Evolutionary conservation across 64 coral and sea anemone species (phyloP), one percentile per base, ranked within the genome.

Genomic region (Actinia equina): DNA sequence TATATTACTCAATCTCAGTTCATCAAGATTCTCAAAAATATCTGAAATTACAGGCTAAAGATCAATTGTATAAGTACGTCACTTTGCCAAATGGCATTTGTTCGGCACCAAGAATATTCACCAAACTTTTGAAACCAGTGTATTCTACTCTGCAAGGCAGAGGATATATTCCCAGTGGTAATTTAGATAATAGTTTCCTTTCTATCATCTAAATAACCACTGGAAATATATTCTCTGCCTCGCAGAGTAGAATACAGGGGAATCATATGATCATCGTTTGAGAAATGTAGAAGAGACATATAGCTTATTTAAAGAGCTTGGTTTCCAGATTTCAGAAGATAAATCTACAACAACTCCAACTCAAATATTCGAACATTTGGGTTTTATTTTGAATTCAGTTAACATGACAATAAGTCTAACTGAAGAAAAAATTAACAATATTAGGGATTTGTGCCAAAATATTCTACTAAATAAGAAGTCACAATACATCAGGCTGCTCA

Each of bases 71-170:
- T 82, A 9, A 82, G n/a, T 82, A 44, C 51, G 15, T 45, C 12
- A 44, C 30, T 8, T 4, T 82, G 16, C 19, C 79, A 43, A 43
- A 82, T 22, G 79, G 79, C 1, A 44, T 82, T 0, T 11, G 30
- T 7, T 82, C 79, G 0, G 79, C 79, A 44, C 79, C 79, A 12
- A 22, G 79, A n/a, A 64, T 82, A 17, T 89, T 82, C 42, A 89
- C 87, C 0, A 89, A 82, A 82, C 52, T 81, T 18, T 59, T 89
- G 87, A 89, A 89, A 51, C 87, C 87, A 89, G 87, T 89, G 26
- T 89, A 82, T 56, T 89, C 87, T 18, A 82, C 17, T 61, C 69
- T 89, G 30, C 60, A 49, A 79, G 22, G 11, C 71, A 88, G 27
- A 80, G 77, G 87, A 26, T 37, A 79, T 54, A 58, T 80, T 23